These are phyloP conservation scores for Hemicentrotus pulcherrimus DNA, from an alignment of 35 echinoderm and acorn worm genomes.

Conservation along the genomic window DNA sequence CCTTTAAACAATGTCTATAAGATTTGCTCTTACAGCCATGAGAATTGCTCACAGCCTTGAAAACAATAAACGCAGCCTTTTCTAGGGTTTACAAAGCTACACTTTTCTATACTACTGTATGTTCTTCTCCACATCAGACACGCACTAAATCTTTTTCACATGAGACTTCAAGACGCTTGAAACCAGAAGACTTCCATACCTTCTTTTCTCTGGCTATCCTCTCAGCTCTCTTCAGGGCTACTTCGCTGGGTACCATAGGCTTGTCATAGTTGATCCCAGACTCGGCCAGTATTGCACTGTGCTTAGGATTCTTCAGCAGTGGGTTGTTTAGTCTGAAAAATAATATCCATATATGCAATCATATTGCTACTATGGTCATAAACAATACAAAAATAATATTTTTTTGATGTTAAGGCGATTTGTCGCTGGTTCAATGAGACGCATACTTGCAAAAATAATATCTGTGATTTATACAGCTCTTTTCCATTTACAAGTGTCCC, in stretches of 20 bases:
- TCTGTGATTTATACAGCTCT: no score
- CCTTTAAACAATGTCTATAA: no score
- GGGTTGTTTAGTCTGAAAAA: slow-evolving; percentile 87
- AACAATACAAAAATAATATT: not conserved
- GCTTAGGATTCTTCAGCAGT: slow-evolving; percentile 94
- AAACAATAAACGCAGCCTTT: no score
- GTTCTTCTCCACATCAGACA: no score
- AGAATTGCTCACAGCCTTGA: no score
- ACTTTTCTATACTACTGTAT: no score
- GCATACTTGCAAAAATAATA: no score
- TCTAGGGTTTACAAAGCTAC: no score
- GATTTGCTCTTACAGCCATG: no score
- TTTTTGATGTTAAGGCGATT: not conserved
- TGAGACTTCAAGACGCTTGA: not conserved
- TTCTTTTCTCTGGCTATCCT: slow-evolving; percentile 98
- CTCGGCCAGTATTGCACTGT: slow-evolving; percentile 90
- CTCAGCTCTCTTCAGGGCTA: slow-evolving; percentile 91
- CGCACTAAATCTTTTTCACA: no score
- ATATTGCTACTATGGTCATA: not conserved
- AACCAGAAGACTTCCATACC: slow-evolving; percentile 26
- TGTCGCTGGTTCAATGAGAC: no score
- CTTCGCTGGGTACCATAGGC: slow-evolving; percentile 86
- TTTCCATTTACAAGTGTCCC: not conserved
- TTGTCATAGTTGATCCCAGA: slow-evolving; percentile 93
- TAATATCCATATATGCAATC: not conserved